phyloP scores from a whole-genome alignment of 2,797 vertebrate genomes.

The Manis crassicaudata region DNA sequence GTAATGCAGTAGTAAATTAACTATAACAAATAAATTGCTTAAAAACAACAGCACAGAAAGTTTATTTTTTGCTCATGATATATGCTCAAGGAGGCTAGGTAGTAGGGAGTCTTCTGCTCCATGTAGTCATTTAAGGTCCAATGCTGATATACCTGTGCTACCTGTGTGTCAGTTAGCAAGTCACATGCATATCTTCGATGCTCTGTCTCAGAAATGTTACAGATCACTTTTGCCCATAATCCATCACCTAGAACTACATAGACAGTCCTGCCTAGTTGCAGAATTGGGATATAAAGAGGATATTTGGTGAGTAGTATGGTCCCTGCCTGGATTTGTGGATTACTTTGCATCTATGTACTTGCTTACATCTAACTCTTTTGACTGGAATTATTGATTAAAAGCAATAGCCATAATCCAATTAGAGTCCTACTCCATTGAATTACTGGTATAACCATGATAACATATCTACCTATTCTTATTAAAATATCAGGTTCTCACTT shows the following conservation, averaged over 20 bases:
- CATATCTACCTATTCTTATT: not conserved
- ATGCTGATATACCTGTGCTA: not conserved
- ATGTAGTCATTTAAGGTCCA: not conserved
- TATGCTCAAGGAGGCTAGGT: not conserved
- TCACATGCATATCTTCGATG: not conserved
- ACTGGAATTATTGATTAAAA: constrained; percentile 9
- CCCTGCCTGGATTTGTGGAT: not conserved
- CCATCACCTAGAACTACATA: not conserved
- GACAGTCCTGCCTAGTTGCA: not conserved
- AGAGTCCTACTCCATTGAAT: not conserved
- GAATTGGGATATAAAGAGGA: not conserved
- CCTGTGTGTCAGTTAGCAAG: not conserved
- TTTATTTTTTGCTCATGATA: not conserved
- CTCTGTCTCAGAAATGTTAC: not conserved
- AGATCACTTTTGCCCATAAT: not conserved
- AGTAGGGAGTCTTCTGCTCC: not conserved
- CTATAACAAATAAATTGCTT: not conserved
- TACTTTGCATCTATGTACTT: not conserved
- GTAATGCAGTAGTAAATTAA: not conserved
- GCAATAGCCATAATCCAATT: not conserved
- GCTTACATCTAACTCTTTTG: not conserved
- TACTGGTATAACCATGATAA: not conserved
- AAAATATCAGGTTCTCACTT: not conserved
- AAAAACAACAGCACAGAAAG: not conserved
- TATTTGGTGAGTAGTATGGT: not conserved